Evolutionary conservation across 2,797 vertebrate species (phyloP), one percentile per base, ranked within the genome.

Genomic region (Sphenodon punctatus): DNA sequence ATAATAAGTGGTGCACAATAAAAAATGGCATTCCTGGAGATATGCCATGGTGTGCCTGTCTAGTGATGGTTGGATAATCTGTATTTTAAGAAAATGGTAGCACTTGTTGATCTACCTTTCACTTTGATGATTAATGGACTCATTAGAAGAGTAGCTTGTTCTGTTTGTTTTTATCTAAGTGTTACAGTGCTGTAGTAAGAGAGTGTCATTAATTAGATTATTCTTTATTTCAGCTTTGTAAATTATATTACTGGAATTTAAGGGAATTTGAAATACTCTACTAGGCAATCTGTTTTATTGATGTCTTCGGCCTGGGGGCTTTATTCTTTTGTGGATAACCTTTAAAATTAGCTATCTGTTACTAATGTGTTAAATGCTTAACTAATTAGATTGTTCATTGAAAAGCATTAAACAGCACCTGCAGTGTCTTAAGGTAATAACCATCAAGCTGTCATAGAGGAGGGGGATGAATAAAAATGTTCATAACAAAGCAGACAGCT

Each of bases 391-490:
- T 39, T 39, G 53, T 80, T 88, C 64, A 65, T 81, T 64, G 70
- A 36, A 83, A 89, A 80, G 66, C 82, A 42, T 34, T 71, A 68
- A 84, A 77, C 77, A 89, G 75, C 85, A 91, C 83, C 85, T 90
- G 85, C 80, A 77, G 61, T 82, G 56, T 86, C 81, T 90, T 89
- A 80, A 76, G 74, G 79, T 90, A 93, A 86, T 85, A 91, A 75
- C 80, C 63, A 43, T 88, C 90, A 89, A 89, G 66, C 85, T 82
- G 77, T 86, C 86, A 87, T 75, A 80, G 36, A 19, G 30, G 77
- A 78, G 82, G 88, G 55, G 72, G 71, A 73, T 45, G 81, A 79
- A 79, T 25, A 84, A 72, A 77, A 88, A 85, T 78, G 59, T 84
- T 90, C 78, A 46, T 78, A 79, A 66, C 75, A 85, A 67, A 91